Evolutionary conservation across 53 echinoderm and acorn worm genomes (phyloP).

Genomic region (Holothuria leucospilota): DNA sequence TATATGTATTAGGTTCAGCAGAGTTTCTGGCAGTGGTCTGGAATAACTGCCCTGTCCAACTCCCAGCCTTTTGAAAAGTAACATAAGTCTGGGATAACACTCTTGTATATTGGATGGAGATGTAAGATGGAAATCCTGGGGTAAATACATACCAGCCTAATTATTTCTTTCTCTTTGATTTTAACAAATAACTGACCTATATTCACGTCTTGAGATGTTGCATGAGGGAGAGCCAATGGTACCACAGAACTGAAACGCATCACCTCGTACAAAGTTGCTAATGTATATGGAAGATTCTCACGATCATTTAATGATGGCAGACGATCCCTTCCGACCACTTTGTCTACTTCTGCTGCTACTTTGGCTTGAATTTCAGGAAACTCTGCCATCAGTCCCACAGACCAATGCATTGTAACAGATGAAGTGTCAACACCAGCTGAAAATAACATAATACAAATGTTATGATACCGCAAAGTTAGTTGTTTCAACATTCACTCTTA

Average conservation of each 20-base stretch:
- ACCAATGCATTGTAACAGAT: conserved; percentile 30
- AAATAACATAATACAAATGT: background rate
- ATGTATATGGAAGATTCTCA: conserved; percentile 27
- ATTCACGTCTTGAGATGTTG: conserved; percentile 67
- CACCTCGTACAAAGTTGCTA: conserved; percentile 76
- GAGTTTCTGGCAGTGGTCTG: too few relatives aligned
- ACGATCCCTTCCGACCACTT: conserved; percentile 10
- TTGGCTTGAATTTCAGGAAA: conserved; percentile 28
- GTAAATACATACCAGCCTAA: too few relatives aligned
- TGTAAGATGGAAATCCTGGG: too few relatives aligned
- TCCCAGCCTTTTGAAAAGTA: too few relatives aligned
- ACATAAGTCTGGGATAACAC: too few relatives aligned
- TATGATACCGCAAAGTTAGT: too few relatives aligned
- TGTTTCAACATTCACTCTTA: too few relatives aligned
- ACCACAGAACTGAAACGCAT: conserved; percentile 74
- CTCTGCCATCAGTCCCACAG: conserved; percentile 5
- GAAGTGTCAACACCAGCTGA: conserved; percentile 21
- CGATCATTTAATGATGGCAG: conserved; percentile 24
- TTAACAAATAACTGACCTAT: background rate
- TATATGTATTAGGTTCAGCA: too few relatives aligned
- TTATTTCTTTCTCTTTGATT: too few relatives aligned
- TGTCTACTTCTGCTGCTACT: conserved; percentile 17
- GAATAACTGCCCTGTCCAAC: too few relatives aligned
- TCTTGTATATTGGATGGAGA: too few relatives aligned
- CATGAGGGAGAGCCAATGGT: conserved; percentile 74